phyloP scores from a whole-genome alignment of 2,888 invertebrate species.

The Phrixothrix hirtus region DNA sequence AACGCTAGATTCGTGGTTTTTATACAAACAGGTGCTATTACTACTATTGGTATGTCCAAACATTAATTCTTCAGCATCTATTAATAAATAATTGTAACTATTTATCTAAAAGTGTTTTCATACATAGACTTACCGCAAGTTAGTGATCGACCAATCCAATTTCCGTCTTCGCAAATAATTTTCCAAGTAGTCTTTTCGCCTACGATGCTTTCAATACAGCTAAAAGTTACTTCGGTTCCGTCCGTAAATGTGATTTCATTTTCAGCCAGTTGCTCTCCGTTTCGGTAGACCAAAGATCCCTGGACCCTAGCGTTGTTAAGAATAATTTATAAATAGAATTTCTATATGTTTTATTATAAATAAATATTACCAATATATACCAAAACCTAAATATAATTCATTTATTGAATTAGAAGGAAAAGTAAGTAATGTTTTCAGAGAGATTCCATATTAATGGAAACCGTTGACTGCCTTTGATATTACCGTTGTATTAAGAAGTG shows the following conservation, averaged over 20 bases:
- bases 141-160: conserved; percentile 80
- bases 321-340: no score
- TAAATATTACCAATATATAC: no score
- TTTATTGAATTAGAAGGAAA: no score
- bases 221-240: conserved; percentile 81
- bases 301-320: conserved; percentile 62
- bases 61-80: conserved; percentile 49
- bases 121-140: conserved; percentile 69
- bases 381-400: no score
- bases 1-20: conserved; percentile 77
- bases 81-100: neutral
- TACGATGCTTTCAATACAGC: conserved; percentile 80
- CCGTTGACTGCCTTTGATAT: no score
- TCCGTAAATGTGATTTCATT: conserved; percentile 74
- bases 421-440: no score
- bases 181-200: conserved; percentile 85
- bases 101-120: neutral
- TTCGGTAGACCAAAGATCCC: conserved; percentile 76
- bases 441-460: no score
- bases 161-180: conserved; percentile 81
- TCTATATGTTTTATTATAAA: no score
- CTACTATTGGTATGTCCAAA: conserved; percentile 43
- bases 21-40: conserved; percentile 76
- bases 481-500: no score
- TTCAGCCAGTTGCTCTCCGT: conserved; percentile 69